Conservation (phyloP, 2,888 invertebrate genomes). For the Fragum whitleyi region DNA sequence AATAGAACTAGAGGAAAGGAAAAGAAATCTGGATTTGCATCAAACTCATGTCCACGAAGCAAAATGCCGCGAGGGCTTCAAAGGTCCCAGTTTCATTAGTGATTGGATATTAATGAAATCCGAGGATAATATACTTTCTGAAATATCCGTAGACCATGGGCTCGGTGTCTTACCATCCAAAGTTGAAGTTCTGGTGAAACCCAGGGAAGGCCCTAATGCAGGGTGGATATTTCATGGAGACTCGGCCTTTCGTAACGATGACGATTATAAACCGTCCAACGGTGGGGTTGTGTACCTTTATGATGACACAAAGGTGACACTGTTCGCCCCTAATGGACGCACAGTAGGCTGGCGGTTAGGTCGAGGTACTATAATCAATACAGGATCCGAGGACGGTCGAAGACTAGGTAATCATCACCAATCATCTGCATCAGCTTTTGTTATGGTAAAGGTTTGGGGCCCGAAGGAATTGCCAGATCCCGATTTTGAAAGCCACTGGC, state of each 20-base stretch:
- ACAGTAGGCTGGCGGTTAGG: too few relatives aligned
- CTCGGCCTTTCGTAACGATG: slow-evolving; percentile 34
- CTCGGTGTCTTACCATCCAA: slow-evolving; percentile 39
- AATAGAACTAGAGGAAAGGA: neutral
- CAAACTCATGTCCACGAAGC: neutral
- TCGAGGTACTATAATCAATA: slow-evolving; percentile 22
- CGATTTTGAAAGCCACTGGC: slow-evolving; percentile 35
- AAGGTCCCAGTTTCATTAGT: slow-evolving; percentile 43
- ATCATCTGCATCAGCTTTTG: slow-evolving; percentile 14
- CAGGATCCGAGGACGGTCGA: slow-evolving; percentile 11
- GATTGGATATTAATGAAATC: slow-evolving; percentile 49
- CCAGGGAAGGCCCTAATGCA: slow-evolving; percentile 35
- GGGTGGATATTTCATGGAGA: slow-evolving; percentile 54
- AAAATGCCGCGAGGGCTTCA: neutral
- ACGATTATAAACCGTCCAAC: neutral
- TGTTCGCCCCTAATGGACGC: slow-evolving; percentile 39
- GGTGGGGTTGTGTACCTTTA: slow-evolving; percentile 53
- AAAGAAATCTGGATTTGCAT: neutral
- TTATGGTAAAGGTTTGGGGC: slow-evolving; percentile 40
- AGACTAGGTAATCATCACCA: slow-evolving; percentile 41
- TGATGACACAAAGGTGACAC: slow-evolving; percentile 35
- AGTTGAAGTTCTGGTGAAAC: slow-evolving; percentile 50
- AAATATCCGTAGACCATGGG: slow-evolving; percentile 27
- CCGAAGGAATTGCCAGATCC: slow-evolving; percentile 28
- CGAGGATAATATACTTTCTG: slow-evolving; percentile 21